phyloP scores from a whole-genome alignment of 1,140 invertebrate species.

The Drosophila punjabiensis region DNA sequence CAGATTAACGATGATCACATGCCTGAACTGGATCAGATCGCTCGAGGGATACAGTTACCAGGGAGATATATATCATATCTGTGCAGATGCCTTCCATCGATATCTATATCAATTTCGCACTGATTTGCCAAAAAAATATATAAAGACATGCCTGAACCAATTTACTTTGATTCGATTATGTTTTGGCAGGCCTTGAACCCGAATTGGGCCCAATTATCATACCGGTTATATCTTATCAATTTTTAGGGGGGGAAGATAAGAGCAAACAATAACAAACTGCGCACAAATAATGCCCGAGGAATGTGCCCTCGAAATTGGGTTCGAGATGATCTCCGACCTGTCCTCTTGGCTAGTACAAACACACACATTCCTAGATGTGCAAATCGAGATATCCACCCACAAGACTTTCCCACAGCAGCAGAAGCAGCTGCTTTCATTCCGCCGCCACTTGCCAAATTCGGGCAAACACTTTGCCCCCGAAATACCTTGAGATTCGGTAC shows the following conservation, averaged over 20 bases:
- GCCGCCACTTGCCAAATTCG: slow-evolving; percentile 40
- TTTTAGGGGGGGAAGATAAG: slow-evolving; percentile 47
- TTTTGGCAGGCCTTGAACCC: slow-evolving; percentile 66
- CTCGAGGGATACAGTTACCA: background rate
- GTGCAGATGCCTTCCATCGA: slow-evolving; percentile 5
- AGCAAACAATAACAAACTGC: slow-evolving; percentile 60
- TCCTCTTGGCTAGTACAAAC: background rate
- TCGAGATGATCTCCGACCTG: slow-evolving; percentile 31
- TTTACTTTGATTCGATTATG: slow-evolving; percentile 53
- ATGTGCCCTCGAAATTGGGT: slow-evolving; percentile 16
- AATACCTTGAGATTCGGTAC: slow-evolving; percentile 26
- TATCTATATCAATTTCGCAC: slow-evolving; percentile 47
- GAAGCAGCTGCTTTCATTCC: slow-evolving; percentile 21
- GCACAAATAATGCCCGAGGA: slow-evolving; percentile 40
- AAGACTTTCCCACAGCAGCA: slow-evolving; percentile 15
- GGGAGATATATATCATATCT: slow-evolving; percentile 30
- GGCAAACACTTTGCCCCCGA: slow-evolving; percentile 50
- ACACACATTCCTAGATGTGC: background rate
- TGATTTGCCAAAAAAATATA: slow-evolving; percentile 34
- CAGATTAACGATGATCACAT: slow-evolving; percentile 41
- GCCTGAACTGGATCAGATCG: background rate
- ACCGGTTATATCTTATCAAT: slow-evolving; percentile 59
- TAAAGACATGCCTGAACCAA: slow-evolving; percentile 25
- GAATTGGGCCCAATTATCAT: slow-evolving; percentile 66
- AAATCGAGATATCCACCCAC: slow-evolving; percentile 20